Percentiles rank a stretch among this genome's conserved stretches.
phyloP scores from a whole-genome alignment of 2,113 vertebrate genomes.

The Pachycephala philippinensis region DNA sequence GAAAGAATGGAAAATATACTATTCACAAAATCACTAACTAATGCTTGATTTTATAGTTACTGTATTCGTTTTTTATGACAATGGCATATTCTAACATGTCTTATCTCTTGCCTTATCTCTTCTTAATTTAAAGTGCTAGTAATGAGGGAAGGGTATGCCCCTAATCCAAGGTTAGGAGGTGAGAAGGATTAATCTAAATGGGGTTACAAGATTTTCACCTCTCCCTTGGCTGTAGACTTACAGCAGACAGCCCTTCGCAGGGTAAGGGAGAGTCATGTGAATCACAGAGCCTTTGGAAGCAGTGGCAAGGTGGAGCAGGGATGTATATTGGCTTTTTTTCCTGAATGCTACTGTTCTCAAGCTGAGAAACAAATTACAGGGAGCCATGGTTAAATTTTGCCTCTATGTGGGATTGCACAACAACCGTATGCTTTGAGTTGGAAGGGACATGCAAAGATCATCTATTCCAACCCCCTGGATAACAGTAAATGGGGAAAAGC shows the following conservation, averaged over 20 bases:
- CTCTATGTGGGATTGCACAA: neutral
- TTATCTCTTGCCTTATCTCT: conserved; percentile 23
- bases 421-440: neutral
- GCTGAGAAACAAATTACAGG: neutral
- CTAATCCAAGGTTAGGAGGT: neutral
- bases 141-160: neutral
- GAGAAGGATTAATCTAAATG: conserved; percentile 20
- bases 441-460: neutral
- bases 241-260: neutral
- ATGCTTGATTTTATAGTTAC: conserved; percentile 45
- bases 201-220: neutral
- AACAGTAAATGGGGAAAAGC: neutral
- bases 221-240: neutral
- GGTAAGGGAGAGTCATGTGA: neutral
- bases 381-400: neutral
- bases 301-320: neutral
- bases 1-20: conserved; percentile 43
- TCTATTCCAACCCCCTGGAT: neutral
- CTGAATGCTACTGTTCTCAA: neutral
- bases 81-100: neutral
- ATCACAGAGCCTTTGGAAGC: neutral
- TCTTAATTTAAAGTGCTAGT: conserved; percentile 44
- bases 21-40: conserved; percentile 37
- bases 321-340: neutral
- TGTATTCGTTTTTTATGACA: neutral